Evolutionary conservation across 2,888 invertebrate genomes (phyloP), one percentile per base, ranked within the genome.

Genomic region (Phrixothrix hirtus): DNA sequence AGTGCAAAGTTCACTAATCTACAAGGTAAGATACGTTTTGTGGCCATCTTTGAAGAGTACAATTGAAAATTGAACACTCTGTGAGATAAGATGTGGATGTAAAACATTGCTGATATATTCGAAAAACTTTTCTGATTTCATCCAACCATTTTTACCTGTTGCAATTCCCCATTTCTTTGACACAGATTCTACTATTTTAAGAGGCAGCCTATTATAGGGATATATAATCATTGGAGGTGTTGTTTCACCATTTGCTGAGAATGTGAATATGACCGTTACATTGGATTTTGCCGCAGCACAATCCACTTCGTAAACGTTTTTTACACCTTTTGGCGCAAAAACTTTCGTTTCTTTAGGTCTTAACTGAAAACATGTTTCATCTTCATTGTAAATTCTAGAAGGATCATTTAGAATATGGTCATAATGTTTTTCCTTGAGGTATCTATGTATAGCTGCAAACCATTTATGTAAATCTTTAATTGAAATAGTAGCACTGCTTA

Each of bases 101-200:
- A 41, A 30, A 16, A 39, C 15, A 39, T 39, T 15, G 13, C 13
- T 15, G 9, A 29, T 39, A 29, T 39, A 39, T 29, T 39, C n/a
- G 10, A 10, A 15, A 39, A 27, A 27, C 9, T 2, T 3, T 29
- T 29, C 29, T 6, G 29, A 29, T 11, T 29, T 2, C 29, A 29
- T 29, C 29, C 29, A 29, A n/a, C 29, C 29, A 29, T 29, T 29
- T 6, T 29, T 11, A 2, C 29, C 9, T n/a, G 3, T 5, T n/a
- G n/a, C 29, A 10, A 29, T 29, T 6, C 29, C 29, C 29, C 29
- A 29, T n/a, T 11, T 10, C 11, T 2, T 2, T 11, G 29, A 11
- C 3, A 29, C 29, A 2, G 29, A n/a, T n/a, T 29, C 9, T 4
- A 29, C 29, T 7, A 29, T 29, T 29, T 6, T 3, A 4, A n/a